Evolutionary conservation across 64 coral and sea anemone genomes (phyloP).

Genomic region (Dendronephthya gigantea): DNA sequence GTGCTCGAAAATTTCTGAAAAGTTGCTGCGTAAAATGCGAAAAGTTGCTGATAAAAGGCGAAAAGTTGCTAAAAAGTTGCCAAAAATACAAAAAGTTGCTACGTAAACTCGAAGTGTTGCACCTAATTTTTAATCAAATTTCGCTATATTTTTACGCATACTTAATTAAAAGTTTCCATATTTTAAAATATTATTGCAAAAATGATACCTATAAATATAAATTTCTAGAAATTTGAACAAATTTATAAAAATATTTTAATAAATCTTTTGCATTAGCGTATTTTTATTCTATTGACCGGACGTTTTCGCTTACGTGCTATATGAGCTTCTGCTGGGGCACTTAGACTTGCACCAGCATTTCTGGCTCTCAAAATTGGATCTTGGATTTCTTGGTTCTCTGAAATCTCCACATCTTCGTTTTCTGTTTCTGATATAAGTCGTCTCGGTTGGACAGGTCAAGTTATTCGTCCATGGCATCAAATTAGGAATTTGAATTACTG

Average conservation of each 20-base stretch:
- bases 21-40: not conserved
- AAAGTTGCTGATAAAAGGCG: not conserved
- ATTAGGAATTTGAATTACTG: not conserved
- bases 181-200: too few relatives aligned
- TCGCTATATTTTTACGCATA: conserved; percentile 29
- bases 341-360: conserved; percentile 34
- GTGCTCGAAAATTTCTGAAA: not conserved
- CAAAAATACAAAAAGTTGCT: conserved; percentile 3
- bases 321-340: conserved; percentile 11
- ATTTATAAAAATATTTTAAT: conserved; percentile 40
- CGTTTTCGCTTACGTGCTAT: conserved; percentile 37
- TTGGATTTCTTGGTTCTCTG: conserved; percentile 29
- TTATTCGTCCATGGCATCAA: conserved; percentile 7
- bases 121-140: conserved; percentile 4
- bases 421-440: conserved; percentile 18
- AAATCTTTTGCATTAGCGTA: conserved; percentile 33
- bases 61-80: not conserved
- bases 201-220: too few relatives aligned
- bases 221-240: too few relatives aligned
- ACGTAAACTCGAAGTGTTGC: conserved; percentile 15
- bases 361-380: conserved; percentile 20
- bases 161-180: conserved; percentile 29
- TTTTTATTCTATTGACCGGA: conserved; percentile 29
- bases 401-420: conserved; percentile 28
- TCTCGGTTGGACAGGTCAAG: conserved; percentile 24